Conservation (phyloP, 2,797 vertebrate genomes). For the Graptemys geographica region DNA sequence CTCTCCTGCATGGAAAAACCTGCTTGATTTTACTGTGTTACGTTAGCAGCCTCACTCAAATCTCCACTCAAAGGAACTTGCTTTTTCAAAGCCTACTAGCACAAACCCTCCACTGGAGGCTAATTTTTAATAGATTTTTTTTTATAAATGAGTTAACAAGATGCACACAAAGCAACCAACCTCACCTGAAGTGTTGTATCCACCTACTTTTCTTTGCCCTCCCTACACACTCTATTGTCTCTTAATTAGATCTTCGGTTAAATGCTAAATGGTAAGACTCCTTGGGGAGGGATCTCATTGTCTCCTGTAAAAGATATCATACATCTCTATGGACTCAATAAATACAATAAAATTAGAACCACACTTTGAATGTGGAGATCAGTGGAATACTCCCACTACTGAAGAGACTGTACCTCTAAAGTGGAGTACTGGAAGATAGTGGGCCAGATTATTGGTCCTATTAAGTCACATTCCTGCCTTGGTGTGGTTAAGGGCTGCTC, state of each 20-base stretch:
- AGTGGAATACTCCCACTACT: neutral
- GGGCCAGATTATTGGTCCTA: neutral
- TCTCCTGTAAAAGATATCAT: neutral
- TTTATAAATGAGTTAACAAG: neutral
- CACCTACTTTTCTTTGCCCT: neutral
- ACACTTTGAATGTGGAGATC: neutral
- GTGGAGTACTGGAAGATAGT: neutral
- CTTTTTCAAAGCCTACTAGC: neutral
- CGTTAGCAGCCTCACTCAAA: neutral
- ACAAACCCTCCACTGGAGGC: neutral
- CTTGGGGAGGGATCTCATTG: slow-evolving; percentile 14
- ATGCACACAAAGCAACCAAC: neutral
- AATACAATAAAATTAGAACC: neutral
- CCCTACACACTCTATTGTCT: neutral
- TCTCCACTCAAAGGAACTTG: neutral
- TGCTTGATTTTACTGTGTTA: neutral
- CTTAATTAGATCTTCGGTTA: neutral
- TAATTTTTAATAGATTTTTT: neutral
- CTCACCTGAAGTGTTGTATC: neutral
- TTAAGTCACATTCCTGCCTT: neutral
- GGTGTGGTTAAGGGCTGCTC: neutral
- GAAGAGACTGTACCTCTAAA: neutral
- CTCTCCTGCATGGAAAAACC: neutral
- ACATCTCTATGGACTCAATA: neutral
- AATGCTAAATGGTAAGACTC: neutral